phyloP scores from a whole-genome alignment of 2,113 vertebrate genomes.

The Triplophysa siluroides region DNA sequence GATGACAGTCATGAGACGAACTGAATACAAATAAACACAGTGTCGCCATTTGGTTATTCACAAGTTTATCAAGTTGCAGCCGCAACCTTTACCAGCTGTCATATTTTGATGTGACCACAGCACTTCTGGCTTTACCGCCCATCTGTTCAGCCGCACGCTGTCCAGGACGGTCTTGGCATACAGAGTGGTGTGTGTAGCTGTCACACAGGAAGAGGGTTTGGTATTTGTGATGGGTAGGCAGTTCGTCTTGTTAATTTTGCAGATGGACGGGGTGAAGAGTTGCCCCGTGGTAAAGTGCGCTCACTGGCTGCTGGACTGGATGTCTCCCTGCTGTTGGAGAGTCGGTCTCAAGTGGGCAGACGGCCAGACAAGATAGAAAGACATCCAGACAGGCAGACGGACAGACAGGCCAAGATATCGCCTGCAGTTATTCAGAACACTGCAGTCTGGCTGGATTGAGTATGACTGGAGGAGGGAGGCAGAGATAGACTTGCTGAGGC shows the following conservation, averaged over 20 bases:
- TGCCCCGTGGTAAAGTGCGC: conserved; percentile 41
- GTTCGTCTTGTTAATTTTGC: conserved; percentile 46
- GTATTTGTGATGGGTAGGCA: conserved; percentile 31
- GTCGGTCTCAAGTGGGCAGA: background rate
- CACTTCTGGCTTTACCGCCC: background rate
- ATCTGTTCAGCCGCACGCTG: conserved; percentile 21
- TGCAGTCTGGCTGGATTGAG: conserved; percentile 48
- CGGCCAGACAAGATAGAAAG: conserved; percentile 24
- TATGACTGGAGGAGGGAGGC: conserved; percentile 57
- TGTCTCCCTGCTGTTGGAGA: conserved; percentile 27
- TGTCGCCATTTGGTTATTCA: background rate
- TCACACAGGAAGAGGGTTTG: conserved; percentile 29
- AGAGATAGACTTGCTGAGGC: conserved; percentile 31
- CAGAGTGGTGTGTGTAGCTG: conserved; percentile 17
- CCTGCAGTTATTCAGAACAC: conserved; percentile 54
- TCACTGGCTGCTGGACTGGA: conserved; percentile 14
- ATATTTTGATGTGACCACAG: background rate
- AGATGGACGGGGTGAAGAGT: conserved; percentile 47
- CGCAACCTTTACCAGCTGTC: background rate
- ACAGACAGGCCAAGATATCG: conserved; percentile 47
- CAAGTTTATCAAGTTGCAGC: conserved; percentile 16
- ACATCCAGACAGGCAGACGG: conserved; percentile 16
- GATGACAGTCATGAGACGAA: no score
- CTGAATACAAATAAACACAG: background rate
- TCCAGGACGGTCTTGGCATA: conserved; percentile 10